Conservation (phyloP, 2,797 vertebrate genomes). For the Malacoraja senta region DNA sequence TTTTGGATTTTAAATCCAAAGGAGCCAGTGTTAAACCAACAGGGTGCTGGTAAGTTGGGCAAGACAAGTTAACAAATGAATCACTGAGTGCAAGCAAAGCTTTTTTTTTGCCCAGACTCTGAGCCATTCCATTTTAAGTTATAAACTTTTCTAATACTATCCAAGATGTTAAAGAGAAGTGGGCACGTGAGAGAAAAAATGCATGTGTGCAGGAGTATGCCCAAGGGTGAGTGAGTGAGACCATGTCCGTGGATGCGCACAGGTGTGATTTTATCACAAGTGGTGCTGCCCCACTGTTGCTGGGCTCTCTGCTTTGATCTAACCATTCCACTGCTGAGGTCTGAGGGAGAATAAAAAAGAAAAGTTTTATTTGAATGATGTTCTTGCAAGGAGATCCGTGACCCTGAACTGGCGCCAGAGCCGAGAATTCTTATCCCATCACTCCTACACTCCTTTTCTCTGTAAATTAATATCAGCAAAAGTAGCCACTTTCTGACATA, state of each 20-base stretch:
- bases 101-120: not conserved
- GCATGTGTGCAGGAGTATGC: too few species aligned
- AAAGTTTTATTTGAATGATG: not conserved
- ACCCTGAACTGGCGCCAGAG: slow-evolving; percentile 20
- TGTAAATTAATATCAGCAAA: slow-evolving; percentile 2
- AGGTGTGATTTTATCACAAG: not conserved
- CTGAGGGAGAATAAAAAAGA: not conserved
- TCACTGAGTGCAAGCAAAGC: not conserved
- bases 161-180: not conserved
- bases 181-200: not conserved
- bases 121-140: not conserved
- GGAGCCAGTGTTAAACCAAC: not conserved
- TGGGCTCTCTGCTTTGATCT: not conserved
- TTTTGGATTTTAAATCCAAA: too few species aligned
- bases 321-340: not conserved
- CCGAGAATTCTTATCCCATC: not conserved
- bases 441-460: slow-evolving; percentile 13
- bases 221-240: too few species aligned
- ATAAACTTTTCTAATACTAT: not conserved
- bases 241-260: too few species aligned
- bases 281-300: not conserved
- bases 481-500: not conserved
- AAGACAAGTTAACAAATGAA: not conserved
- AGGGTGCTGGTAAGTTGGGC: not conserved
- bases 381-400: not conserved